These are phyloP conservation scores for Ptychodera flava DNA, from an alignment of 35 echinoderm and acorn worm genomes.

Conservation along the genomic window DNA sequence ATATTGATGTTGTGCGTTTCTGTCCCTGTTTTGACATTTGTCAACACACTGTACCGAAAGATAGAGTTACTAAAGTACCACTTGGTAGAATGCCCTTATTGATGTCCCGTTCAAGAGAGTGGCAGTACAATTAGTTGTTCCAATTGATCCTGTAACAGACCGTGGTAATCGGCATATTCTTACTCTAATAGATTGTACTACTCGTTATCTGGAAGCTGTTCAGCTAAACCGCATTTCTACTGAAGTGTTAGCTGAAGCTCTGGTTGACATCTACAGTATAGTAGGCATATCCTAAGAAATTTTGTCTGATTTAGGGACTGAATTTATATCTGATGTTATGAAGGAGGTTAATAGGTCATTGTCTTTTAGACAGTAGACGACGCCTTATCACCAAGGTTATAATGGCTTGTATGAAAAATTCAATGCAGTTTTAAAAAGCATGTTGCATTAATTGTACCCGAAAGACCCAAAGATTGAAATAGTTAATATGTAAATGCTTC, in stretches of 20 bases:
- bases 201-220: conserved; percentile 56
- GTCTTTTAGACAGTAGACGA: conserved; percentile 22
- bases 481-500: too few relatives aligned
- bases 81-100: conserved; percentile 13
- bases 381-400: conserved; percentile 62
- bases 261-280: too few relatives aligned
- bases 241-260: too few relatives aligned
- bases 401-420: too few relatives aligned
- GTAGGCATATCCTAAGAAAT: conserved; percentile 57
- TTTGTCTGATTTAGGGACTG: conserved; percentile 39
- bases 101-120: conserved; percentile 38
- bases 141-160: conserved; percentile 30
- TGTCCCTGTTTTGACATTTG: conserved; percentile 51
- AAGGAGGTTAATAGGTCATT: conserved; percentile 28
- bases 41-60: conserved; percentile 37
- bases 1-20: conserved; percentile 17
- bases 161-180: conserved; percentile 27
- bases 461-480: too few relatives aligned
- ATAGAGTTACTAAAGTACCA: conserved; percentile 21
- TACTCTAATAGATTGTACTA: too few relatives aligned
- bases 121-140: conserved; percentile 55
- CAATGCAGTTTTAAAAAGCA: too few relatives aligned
- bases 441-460: too few relatives aligned
- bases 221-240: conserved; percentile 3
- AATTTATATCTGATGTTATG: too few relatives aligned